A percentile compares a stretch with the other conserved stretches of the same genome.
Evolutionary conservation across 2,888 invertebrate genomes (phyloP).

Genomic region (Eumerus sabulonum): DNA sequence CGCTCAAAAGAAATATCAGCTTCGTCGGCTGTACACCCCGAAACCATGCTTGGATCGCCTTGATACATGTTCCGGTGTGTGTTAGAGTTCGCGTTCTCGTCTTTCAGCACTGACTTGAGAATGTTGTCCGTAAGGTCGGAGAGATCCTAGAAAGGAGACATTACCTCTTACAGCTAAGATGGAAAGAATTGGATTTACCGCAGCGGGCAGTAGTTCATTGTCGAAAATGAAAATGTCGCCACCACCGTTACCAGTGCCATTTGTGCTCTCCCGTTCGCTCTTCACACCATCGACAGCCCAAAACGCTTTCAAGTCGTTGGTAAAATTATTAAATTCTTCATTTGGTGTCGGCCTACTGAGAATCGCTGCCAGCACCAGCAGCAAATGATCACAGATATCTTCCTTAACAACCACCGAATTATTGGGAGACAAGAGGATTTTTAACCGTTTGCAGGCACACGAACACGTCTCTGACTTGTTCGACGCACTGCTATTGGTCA

Average conservation of each 20-base stretch:
- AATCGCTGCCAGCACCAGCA: constrained; percentile 75
- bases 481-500: constrained; percentile 70
- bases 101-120: constrained; percentile 70
- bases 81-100: constrained; percentile 58
- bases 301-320: constrained; percentile 73
- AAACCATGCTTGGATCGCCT: constrained; percentile 74
- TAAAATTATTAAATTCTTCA: constrained; percentile 74
- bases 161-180: not conserved
- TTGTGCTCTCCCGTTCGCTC: constrained; percentile 69
- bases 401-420: constrained; percentile 76
- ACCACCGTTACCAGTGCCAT: constrained; percentile 6
- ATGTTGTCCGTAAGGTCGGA: constrained; percentile 75
- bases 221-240: constrained; percentile 75
- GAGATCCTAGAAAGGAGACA: constrained; percentile 66
- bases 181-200: constrained; percentile 52
- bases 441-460: constrained; percentile 77
- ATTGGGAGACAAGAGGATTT: constrained; percentile 76
- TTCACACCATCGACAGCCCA: constrained; percentile 72
- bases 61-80: constrained; percentile 70
- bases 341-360: constrained; percentile 73
- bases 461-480: constrained; percentile 72
- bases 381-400: constrained; percentile 77
- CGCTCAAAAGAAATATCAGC: constrained; percentile 69
- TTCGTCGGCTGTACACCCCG: constrained; percentile 72
- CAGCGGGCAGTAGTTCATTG: constrained; percentile 71